A percentile compares a stretch with the other conserved stretches of the same genome.
Evolutionary conservation across 2,888 invertebrate species (phyloP).

Genomic region (Cremastinae sp.): DNA sequence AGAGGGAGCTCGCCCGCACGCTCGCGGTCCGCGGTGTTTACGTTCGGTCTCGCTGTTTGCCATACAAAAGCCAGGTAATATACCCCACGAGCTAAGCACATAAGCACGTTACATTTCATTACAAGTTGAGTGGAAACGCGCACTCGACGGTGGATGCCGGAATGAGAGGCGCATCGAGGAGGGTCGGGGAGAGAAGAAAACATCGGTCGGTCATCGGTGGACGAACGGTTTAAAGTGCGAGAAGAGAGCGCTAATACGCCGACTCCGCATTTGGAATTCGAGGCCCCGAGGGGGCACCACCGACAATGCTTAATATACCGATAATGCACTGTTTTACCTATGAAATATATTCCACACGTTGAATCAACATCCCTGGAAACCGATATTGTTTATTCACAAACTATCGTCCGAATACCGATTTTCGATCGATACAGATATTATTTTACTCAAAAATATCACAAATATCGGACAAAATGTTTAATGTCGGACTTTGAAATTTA

Average conservation of each 20-base stretch:
- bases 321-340: conserved; percentile 28
- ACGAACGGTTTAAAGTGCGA: conserved; percentile 34
- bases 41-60: conserved; percentile 67
- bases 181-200: conserved; percentile 7
- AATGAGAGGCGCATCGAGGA: not conserved
- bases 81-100: conserved; percentile 65
- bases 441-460: too few relatives aligned
- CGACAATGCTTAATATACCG: conserved; percentile 50
- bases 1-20: conserved; percentile 33
- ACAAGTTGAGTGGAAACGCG: conserved; percentile 70
- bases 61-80: conserved; percentile 69
- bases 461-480: too few relatives aligned
- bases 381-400: too few relatives aligned
- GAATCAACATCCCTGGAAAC: not conserved
- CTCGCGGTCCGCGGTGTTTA: conserved; percentile 62
- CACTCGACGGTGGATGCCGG: conserved; percentile 9
- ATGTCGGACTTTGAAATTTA: too few relatives aligned
- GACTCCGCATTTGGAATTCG: conserved; percentile 47
- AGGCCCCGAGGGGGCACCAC: conserved; percentile 31
- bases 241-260: conserved; percentile 43
- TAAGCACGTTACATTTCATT: conserved; percentile 70
- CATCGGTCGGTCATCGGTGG: conserved; percentile 28
- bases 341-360: not conserved
- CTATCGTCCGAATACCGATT: too few relatives aligned
- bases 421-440: too few relatives aligned